Evolutionary conservation across 2,113 vertebrate genomes (phyloP).

Genomic region (Megaptera novaeangliae): DNA sequence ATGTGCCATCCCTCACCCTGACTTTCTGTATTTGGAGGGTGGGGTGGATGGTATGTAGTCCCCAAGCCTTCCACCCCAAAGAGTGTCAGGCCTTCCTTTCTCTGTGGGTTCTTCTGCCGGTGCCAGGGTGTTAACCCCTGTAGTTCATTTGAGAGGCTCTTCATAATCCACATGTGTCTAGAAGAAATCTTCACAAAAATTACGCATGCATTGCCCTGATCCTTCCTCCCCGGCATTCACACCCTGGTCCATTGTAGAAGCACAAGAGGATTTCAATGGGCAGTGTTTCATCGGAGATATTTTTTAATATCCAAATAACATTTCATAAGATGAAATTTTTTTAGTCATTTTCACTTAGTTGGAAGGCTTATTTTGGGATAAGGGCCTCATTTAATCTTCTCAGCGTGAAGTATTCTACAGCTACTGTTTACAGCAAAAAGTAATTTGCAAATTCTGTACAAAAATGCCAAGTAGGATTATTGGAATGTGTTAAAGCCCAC

Average conservation of each 20-base stretch:
- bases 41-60: too few relatives aligned
- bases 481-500: constrained; percentile 53
- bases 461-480: constrained; percentile 49
- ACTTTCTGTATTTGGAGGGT: background rate
- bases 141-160: background rate
- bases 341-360: constrained; percentile 39
- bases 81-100: background rate
- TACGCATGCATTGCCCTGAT: fast-evolving
- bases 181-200: background rate
- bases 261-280: background rate
- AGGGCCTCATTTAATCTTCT: constrained; percentile 60
- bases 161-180: fast-evolving
- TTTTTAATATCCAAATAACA: constrained; percentile 27
- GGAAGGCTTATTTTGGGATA: constrained; percentile 59
- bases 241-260: background rate
- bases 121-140: background rate
- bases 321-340: constrained; percentile 34
- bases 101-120: background rate
- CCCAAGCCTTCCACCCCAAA: background rate
- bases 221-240: fast-evolving
- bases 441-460: constrained; percentile 61
- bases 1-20: background rate
- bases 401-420: constrained; percentile 64
- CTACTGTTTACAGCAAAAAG: constrained; percentile 64
- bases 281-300: background rate